Evolutionary conservation across 2,888 invertebrate species (phyloP).

Genomic region (Pristionchus maxplancki): DNA sequence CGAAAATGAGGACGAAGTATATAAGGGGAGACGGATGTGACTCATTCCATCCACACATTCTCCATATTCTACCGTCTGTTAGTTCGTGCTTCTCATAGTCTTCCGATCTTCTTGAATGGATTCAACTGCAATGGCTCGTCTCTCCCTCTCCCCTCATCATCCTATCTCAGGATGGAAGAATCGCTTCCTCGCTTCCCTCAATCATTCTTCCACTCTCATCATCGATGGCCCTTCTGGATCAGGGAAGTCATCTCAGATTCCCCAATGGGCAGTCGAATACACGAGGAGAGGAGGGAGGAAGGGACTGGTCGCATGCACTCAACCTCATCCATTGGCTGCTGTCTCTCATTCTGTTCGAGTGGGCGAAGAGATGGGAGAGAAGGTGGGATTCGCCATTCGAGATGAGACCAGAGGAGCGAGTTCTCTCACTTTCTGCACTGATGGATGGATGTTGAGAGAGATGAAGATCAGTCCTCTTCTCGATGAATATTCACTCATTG

Average conservation of each 20-base stretch:
- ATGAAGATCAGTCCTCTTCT: neutral
- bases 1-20: neutral
- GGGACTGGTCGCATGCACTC: neutral
- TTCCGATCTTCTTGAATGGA: neutral
- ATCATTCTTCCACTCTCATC: neutral
- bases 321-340: neutral
- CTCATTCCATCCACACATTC: neutral
- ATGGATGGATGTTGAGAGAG: neutral
- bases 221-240: neutral
- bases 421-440: neutral
- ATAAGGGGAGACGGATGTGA: neutral
- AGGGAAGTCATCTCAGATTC: slow-evolving; percentile 1
- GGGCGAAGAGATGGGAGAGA: neutral
- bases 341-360: neutral
- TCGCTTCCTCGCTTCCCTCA: neutral
- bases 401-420: neutral
- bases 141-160: neutral
- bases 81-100: neutral
- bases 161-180: neutral
- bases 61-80: neutral
- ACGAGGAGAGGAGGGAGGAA: neutral
- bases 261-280: slow-evolving; percentile 21
- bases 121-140: neutral
- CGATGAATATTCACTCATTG: neutral
- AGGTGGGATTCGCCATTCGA: neutral